These are phyloP conservation scores for Rhingia rostrata DNA, from an alignment of 2,888 invertebrate genomes.

Conservation along the genomic window DNA sequence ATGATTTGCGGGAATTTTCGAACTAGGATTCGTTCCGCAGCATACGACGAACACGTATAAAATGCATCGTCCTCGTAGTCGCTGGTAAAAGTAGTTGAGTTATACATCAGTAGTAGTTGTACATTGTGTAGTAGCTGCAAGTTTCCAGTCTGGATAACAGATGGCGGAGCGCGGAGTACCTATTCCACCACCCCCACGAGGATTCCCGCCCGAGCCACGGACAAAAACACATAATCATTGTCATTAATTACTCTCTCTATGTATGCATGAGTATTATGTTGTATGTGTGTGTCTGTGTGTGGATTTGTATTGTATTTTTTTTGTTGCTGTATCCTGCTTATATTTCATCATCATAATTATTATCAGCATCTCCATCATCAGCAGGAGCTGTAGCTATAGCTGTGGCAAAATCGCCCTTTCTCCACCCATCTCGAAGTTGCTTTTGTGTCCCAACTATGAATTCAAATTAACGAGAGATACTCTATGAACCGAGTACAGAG, in stretches of 20 bases:
- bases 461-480: conserved; percentile 58
- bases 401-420: conserved; percentile 10
- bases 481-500: conserved; percentile 9
- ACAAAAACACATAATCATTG: conserved; percentile 74
- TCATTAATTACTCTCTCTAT: conserved; percentile 68
- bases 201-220: conserved; percentile 46
- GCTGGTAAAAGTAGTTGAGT: conserved; percentile 27
- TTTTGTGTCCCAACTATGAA: conserved; percentile 66
- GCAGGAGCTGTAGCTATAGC: conserved; percentile 18
- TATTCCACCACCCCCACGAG: conserved; percentile 20
- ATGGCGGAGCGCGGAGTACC: conserved; percentile 29
- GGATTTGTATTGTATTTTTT: conserved; percentile 24
- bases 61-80: conserved; percentile 8
- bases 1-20: conserved; percentile 67
- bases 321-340: conserved; percentile 49
- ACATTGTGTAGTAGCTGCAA: conserved; percentile 46
- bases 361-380: conserved; percentile 56
- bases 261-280: background rate
- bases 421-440: conserved; percentile 56
- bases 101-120: conserved; percentile 38
- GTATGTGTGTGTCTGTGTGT: background rate
- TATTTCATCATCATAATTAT: conserved; percentile 74
- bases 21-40: conserved; percentile 26
- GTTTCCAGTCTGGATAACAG: conserved; percentile 58
- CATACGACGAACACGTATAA: conserved; percentile 18